Percentiles rank a stretch among this genome's conserved stretches.
phyloP scores from a whole-genome alignment of 2,797 vertebrate genomes.

The Discoglossus pictus region DNA sequence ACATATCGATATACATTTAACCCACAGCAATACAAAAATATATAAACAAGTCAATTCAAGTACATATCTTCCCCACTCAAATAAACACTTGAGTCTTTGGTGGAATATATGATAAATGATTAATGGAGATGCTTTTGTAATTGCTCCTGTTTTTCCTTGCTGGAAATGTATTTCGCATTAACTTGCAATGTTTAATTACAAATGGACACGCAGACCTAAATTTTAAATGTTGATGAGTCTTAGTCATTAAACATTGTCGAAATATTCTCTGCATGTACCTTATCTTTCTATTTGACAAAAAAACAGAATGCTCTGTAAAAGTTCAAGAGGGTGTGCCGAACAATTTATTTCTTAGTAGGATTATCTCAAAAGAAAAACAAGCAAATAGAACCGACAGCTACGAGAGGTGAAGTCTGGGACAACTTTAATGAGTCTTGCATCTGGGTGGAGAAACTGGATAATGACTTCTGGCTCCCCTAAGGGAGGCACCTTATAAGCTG shows the following conservation, averaged over 20 bases:
- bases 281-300: conserved; percentile 14
- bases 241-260: conserved; percentile 4
- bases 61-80: too few relatives aligned
- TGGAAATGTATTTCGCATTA: too few relatives aligned
- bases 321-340: conserved; percentile 42
- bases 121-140: too few relatives aligned
- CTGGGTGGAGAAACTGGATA: conserved; percentile 46
- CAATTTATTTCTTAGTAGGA: conserved; percentile 49
- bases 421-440: conserved; percentile 51
- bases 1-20: too few relatives aligned
- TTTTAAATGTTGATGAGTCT: too few relatives aligned
- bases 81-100: too few relatives aligned
- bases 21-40: too few relatives aligned
- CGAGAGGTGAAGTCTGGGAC: conserved; percentile 50
- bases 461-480: conserved; percentile 41
- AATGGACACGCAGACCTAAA: too few relatives aligned
- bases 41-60: too few relatives aligned
- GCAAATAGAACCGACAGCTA: conserved; percentile 45
- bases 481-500: conserved; percentile 45
- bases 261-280: neutral
- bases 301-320: conserved; percentile 21
- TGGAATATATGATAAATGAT: too few relatives aligned
- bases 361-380: conserved; percentile 39
- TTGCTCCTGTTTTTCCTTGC: too few relatives aligned
- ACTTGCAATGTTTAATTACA: too few relatives aligned